A percentile compares a stretch with the other conserved stretches of the same genome.
phyloP scores from a whole-genome alignment of 2,797 vertebrate species.

The Pyrocephalus nanus region DNA sequence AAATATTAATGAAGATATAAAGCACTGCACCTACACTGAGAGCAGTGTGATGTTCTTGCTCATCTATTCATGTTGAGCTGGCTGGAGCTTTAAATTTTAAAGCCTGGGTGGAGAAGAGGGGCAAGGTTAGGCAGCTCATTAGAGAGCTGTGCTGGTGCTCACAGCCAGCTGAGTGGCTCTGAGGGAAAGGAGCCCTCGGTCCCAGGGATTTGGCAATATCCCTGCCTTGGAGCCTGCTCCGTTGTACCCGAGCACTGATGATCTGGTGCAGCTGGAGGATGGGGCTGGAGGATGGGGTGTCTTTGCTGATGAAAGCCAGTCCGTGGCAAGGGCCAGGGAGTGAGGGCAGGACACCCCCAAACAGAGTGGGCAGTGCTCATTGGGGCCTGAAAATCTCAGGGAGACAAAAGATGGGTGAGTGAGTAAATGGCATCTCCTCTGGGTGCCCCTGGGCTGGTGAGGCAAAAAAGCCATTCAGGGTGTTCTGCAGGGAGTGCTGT shows the following conservation, averaged over 20 bases:
- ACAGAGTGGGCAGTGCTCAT: fast-evolving
- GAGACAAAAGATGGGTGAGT: fast-evolving
- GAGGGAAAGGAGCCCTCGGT: background rate
- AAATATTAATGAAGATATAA: constrained; percentile 75
- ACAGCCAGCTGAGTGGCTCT: background rate
- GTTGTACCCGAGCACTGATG: fast-evolving
- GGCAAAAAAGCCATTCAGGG: background rate
- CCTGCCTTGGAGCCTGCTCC: fast-evolving
- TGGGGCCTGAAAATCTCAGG: fast-evolving
- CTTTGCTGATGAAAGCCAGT: background rate
- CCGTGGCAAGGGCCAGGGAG: fast-evolving
- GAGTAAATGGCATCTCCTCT: fast-evolving
- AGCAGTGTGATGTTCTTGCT: constrained; percentile 60
- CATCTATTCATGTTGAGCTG: constrained; percentile 55
- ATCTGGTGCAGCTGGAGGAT: background rate
- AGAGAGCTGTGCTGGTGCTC: background rate
- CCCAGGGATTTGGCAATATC: background rate
- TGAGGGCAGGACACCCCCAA: fast-evolving
- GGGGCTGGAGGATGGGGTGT: background rate
- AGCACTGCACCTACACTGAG: constrained; percentile 69
- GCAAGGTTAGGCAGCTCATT: constrained; percentile 49
- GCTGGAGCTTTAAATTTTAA: constrained; percentile 59
- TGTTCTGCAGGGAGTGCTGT: background rate
- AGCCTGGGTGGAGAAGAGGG: constrained; percentile 52
- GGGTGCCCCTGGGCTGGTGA: background rate